Evolutionary conservation across 2,113 vertebrate genomes (phyloP), one percentile per base, ranked within the genome.

Genomic region (Okapia johnstoni): DNA sequence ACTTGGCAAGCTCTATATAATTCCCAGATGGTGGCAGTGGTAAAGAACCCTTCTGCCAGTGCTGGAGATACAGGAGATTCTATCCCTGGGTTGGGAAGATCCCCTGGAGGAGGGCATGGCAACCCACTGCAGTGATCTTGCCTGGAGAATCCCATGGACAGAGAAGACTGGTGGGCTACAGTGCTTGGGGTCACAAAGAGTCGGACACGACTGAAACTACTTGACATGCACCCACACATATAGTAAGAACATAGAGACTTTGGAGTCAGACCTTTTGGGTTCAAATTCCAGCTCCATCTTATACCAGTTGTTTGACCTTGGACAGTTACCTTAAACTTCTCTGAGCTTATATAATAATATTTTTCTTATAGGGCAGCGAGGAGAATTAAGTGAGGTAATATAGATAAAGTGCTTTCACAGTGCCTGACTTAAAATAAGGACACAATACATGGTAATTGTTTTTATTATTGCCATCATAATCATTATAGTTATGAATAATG

Each of bases 371-470:
- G 40, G 50, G 17, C 48, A 91, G 48, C 85, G 66, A 0, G 23
- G 86, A 95, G 26, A 96, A 80, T 83, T 91, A 54, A 95, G 66
- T 90, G 76, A 96, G 63, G 52, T 84, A 70, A 90, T 86, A 33
- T 3, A 52, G 48, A 85, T 61, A 94, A 95, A 96, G 50, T 85
- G 23, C 40, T 85, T 93, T 87, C 26, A 48, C 7, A 7, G 33
- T 94, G 36, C 77, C 86, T 92, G 16, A 85, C 58, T 90, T 97
- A 87, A 95, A 96, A 83, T 92, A 92, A 95, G 87, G 90, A 77
- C 58, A 94, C 54, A 94, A 46, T 76, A 36, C 16, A 66, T 88
- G 85, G 63, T 95, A 48, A 85, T 86, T 90, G 86, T 96, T 97
- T 91, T 95, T 70, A 57, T 93, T 88, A 96, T 94, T 85, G 60